Evolutionary conservation across 2,113 vertebrate genomes (phyloP).

Genomic region (Rissa tridactyla): DNA sequence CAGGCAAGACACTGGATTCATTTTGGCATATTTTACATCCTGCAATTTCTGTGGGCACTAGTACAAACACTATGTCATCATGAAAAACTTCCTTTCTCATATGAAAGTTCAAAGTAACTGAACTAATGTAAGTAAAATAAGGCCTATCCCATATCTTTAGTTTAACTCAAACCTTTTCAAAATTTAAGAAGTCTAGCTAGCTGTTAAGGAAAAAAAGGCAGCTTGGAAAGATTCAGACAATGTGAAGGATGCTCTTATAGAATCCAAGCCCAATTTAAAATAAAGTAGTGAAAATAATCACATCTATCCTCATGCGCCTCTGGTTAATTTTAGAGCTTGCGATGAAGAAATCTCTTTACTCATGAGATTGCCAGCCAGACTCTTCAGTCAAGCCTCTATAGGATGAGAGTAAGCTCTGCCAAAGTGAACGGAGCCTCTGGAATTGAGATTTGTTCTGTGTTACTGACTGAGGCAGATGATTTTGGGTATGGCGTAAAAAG

Average conservation of each 20-base stretch:
- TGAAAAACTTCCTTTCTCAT: background rate
- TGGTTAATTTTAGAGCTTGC: background rate
- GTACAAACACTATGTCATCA: background rate
- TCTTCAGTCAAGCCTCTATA: background rate
- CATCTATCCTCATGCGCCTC: background rate
- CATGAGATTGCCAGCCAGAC: background rate
- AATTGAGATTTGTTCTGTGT: background rate
- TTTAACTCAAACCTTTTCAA: background rate
- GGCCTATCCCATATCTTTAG: background rate
- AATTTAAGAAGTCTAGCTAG: background rate
- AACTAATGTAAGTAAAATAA: background rate
- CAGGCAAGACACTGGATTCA: background rate
- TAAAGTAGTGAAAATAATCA: background rate
- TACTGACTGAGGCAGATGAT: background rate
- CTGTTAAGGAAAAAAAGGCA: background rate
- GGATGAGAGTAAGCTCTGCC: background rate
- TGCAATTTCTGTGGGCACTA: background rate
- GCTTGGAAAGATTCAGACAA: background rate
- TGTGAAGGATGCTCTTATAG: background rate
- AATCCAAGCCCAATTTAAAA: background rate
- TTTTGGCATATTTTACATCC: background rate
- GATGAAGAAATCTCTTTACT: background rate
- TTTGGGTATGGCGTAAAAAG: background rate
- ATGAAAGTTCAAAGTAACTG: background rate
- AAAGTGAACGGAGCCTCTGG: background rate